Evolutionary conservation across 2,113 vertebrate genomes (phyloP).

Genomic region (Leptobrachium ailaonicum): DNA sequence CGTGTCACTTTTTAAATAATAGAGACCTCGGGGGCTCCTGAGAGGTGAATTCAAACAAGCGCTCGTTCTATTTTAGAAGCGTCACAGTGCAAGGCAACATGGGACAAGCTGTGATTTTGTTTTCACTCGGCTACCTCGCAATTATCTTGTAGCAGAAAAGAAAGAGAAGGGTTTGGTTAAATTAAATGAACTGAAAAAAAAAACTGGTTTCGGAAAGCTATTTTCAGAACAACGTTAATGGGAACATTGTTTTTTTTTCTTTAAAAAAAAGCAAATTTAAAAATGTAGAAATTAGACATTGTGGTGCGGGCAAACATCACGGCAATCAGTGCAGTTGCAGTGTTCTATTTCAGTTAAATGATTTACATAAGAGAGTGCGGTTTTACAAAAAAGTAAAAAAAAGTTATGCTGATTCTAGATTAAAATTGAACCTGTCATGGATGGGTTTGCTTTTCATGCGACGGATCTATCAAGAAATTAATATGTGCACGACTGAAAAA

Average conservation of each 20-base stretch:
- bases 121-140: constrained; percentile 28
- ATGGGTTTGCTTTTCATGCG: no score
- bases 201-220: neutral
- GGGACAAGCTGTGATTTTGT: constrained; percentile 39
- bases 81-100: accelerated
- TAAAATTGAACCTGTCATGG: no score
- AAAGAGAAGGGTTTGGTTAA: constrained; percentile 51
- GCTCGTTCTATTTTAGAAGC: constrained; percentile 17
- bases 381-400: no score
- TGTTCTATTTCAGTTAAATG: no score
- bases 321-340: no score
- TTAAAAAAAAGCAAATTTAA: neutral
- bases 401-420: no score
- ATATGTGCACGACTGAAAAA: no score
- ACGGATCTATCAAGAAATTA: no score
- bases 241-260: neutral
- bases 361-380: no score
- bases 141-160: constrained; percentile 40
- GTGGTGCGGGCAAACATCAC: no score
- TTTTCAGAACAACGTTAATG: neutral
- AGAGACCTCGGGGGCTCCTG: constrained; percentile 38
- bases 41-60: constrained; percentile 13
- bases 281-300: neutral
- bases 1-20: constrained; percentile 11
- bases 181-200: constrained; percentile 24